A percentile compares a stretch with the other conserved stretches of the same genome.
These are phyloP conservation scores for Pituophis catenifer DNA, from an alignment of 2,113 vertebrate species.

Conservation along the genomic window DNA sequence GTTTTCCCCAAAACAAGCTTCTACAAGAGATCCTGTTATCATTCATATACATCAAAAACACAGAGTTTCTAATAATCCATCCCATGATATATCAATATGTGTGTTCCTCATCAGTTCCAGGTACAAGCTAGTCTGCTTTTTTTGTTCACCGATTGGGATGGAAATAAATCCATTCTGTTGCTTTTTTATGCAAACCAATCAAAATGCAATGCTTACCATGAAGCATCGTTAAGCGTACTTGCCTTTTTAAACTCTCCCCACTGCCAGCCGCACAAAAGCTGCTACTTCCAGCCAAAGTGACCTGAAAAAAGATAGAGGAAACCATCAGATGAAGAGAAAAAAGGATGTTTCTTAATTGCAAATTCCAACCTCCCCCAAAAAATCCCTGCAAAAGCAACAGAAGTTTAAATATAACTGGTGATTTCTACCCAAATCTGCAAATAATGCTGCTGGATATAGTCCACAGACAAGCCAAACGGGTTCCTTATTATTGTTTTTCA, in stretches of 20 bases:
- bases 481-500: not conserved
- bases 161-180: constrained; percentile 2
- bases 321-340: not conserved
- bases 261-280: constrained; percentile 22
- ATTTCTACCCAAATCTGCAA: not conserved
- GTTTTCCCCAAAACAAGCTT: not conserved
- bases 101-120: not conserved
- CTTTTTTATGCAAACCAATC: not conserved
- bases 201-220: constrained; percentile 52
- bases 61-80: not conserved
- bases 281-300: constrained; percentile 33
- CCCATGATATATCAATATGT: not conserved
- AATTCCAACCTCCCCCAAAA: not conserved
- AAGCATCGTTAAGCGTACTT: constrained; percentile 6
- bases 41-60: not conserved
- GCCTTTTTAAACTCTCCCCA: constrained; percentile 42
- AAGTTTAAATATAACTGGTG: not conserved
- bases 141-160: not conserved
- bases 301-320: constrained; percentile 30
- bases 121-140: not conserved
- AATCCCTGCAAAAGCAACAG: not conserved
- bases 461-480: not conserved
- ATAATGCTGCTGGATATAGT: not conserved
- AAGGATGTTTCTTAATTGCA: not conserved
- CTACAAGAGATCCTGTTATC: not conserved